Base-by-base conservation (phyloP, 2,113 vertebrate genomes). In the Leuciscus idus region DNA sequence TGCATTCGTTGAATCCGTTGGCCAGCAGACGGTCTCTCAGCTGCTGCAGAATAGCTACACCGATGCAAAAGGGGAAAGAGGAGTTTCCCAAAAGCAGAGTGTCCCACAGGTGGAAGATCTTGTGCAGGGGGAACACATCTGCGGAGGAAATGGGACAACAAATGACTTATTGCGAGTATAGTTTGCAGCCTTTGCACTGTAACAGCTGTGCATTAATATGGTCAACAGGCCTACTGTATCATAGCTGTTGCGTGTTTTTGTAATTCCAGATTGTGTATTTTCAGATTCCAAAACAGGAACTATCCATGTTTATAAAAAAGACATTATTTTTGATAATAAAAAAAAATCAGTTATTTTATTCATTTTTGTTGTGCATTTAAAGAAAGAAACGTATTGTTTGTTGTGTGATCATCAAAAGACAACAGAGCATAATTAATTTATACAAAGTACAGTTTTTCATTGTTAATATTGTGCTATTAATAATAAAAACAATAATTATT, bases 31-130 rank as follows among this genome's bases (percentile, higher is more conserved):
- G 95, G 90, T 98, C 98, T 33, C 98, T 94, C 28, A 99, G 95
- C 83, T 99, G 98, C 83, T 99, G 98, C 84, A 99, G 92, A 89
- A 99, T 98, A 81, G 98, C 98, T 84, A 99, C 97, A 52, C 98
- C 98, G 50, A 99, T 99, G 77, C 98, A 99, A 92, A 99, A 99
- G 0, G 98, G 98, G 85, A 99, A 99, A 19, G 98, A 99, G 26
- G 97, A 98, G 92, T 99, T 99, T 12, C 98, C 98, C 92, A 99
- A 95, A 4, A 99, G 93, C 62, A 99, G 93, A 0, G 98, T 99
- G 93, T 99, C 98, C 98, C 98, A 99, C 88, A 99, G 92, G 93
- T 99, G 98, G 91, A 99, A 99, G 91, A 99, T 99, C 95, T 99
- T 99, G 94, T 99, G 98, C 89, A 99, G 93, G 17, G 98, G 98